Evolutionary conservation across 1,140 invertebrate genomes (phyloP).

Genomic region (Macrostomum lignano): DNA sequence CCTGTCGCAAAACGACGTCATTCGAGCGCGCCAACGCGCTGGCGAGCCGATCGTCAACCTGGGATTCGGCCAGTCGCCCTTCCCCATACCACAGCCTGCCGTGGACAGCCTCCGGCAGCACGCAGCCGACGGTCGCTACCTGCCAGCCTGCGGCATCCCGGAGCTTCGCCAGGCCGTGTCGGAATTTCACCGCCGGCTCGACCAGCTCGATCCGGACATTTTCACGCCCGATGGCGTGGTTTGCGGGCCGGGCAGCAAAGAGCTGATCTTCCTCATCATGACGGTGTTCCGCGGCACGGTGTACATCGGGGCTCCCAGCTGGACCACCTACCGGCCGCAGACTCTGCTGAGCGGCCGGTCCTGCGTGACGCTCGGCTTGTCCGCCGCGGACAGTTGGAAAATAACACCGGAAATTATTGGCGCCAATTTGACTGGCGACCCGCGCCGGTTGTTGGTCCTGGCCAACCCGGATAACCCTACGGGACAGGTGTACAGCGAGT

Average conservation of each 20-base stretch:
- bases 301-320: slow-evolving; percentile 10
- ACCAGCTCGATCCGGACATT: slow-evolving; percentile 11
- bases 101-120: slow-evolving; percentile 13
- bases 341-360: slow-evolving; percentile 11
- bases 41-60: too few relatives aligned
- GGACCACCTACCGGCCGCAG: slow-evolving; percentile 21
- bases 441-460: too few relatives aligned
- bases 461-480: too few relatives aligned
- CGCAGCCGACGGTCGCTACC: slow-evolving; percentile 17
- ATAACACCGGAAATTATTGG: slow-evolving; percentile 12
- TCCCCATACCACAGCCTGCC: slow-evolving; percentile 15
- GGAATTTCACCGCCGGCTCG: slow-evolving; percentile 16
- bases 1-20: too few relatives aligned
- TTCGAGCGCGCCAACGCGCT: too few relatives aligned
- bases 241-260: slow-evolving; percentile 22
- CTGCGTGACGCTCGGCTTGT: slow-evolving; percentile 11
- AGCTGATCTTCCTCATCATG: slow-evolving; percentile 19
- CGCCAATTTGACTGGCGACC: too few relatives aligned
- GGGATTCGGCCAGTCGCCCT: slow-evolving; percentile 26
- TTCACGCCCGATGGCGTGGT: slow-evolving; percentile 15
- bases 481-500: too few relatives aligned
- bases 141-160: slow-evolving; percentile 15
- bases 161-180: slow-evolving; percentile 14
- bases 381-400: slow-evolving; percentile 12
- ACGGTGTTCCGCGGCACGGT: slow-evolving; percentile 21